Conservation (phyloP, 2,888 invertebrate genomes). For the Abscondita cerata region DNA sequence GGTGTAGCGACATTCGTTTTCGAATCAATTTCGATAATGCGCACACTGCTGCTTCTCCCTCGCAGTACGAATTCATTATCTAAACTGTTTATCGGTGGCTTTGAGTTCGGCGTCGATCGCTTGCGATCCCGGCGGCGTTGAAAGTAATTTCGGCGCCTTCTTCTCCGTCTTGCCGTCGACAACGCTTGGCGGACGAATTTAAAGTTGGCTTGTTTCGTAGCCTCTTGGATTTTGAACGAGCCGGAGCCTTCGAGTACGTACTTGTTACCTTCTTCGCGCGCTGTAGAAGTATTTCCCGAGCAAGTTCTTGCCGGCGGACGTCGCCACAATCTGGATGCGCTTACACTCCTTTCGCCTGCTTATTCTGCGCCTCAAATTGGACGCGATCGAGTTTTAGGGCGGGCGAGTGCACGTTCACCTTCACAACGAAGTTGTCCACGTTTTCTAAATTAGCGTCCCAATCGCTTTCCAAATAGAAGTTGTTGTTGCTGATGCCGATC, state of each 20-base stretch:
- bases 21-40: slow-evolving; percentile 71
- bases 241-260: slow-evolving; percentile 79
- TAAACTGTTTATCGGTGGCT: slow-evolving; percentile 72
- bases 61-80: slow-evolving; percentile 76
- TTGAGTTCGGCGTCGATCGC: slow-evolving; percentile 71
- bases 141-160: too few species aligned
- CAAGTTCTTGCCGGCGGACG: slow-evolving; percentile 70
- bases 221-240: slow-evolving; percentile 71
- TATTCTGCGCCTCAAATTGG: slow-evolving; percentile 68
- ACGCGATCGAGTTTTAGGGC: slow-evolving; percentile 71
- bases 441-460: slow-evolving; percentile 65
- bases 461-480: slow-evolving; percentile 63
- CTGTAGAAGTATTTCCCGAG: slow-evolving; percentile 76
- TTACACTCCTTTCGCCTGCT: slow-evolving; percentile 67
- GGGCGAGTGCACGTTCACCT: slow-evolving; percentile 68
- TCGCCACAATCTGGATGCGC: slow-evolving; percentile 68
- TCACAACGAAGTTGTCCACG: slow-evolving; percentile 71
- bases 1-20: slow-evolving; percentile 61
- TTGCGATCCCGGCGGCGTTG: slow-evolving; percentile 74
- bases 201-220: slow-evolving; percentile 74
- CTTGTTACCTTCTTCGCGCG: slow-evolving; percentile 75
- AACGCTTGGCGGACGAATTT: slow-evolving; percentile 73
- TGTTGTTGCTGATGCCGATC: slow-evolving; percentile 40
- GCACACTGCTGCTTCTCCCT: slow-evolving; percentile 75
- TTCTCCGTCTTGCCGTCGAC: slow-evolving; percentile 60